phyloP scores from a whole-genome alignment of 2,888 invertebrate species.

The Cheilosia soror region DNA sequence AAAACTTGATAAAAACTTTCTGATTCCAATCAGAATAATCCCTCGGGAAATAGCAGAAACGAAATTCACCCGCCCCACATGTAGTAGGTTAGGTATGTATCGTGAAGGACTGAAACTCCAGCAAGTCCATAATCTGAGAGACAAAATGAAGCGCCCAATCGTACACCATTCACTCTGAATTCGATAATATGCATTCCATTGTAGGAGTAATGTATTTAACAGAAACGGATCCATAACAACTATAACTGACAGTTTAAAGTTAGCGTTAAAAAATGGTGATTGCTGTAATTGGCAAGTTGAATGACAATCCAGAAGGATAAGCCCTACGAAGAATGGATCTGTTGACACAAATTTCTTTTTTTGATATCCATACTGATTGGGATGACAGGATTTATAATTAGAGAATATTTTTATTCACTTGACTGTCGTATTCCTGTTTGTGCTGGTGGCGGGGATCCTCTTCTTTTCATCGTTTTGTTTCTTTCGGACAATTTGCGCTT shows the following conservation, averaged over 20 bases:
- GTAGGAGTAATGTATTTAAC: constrained; percentile 38
- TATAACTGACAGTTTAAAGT: constrained; percentile 27
- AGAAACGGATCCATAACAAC: background rate
- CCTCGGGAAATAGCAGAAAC: constrained; percentile 26
- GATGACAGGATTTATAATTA: constrained; percentile 66
- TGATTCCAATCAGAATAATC: constrained; percentile 67
- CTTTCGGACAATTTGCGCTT: constrained; percentile 48
- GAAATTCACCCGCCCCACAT: background rate
- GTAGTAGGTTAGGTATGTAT: too few relatives aligned
- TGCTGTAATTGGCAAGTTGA: constrained; percentile 66
- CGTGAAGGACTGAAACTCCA: background rate
- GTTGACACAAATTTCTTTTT: constrained; percentile 46
- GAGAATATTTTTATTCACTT: constrained; percentile 62
- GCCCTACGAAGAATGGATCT: constrained; percentile 43
- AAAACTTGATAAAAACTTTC: constrained; percentile 50
- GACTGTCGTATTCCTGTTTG: constrained; percentile 15
- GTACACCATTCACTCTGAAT: constrained; percentile 49
- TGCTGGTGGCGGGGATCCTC: background rate
- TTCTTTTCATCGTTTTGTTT: background rate
- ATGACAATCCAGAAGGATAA: constrained; percentile 58
- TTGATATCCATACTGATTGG: constrained; percentile 39
- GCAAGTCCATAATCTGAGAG: constrained; percentile 1
- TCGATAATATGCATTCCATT: constrained; percentile 46
- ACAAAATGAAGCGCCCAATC: constrained; percentile 44
- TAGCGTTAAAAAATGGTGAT: constrained; percentile 46